These are phyloP conservation scores for Salvelinus sp. DNA, from an alignment of 2,113 vertebrate genomes.

Conservation along the genomic window DNA sequence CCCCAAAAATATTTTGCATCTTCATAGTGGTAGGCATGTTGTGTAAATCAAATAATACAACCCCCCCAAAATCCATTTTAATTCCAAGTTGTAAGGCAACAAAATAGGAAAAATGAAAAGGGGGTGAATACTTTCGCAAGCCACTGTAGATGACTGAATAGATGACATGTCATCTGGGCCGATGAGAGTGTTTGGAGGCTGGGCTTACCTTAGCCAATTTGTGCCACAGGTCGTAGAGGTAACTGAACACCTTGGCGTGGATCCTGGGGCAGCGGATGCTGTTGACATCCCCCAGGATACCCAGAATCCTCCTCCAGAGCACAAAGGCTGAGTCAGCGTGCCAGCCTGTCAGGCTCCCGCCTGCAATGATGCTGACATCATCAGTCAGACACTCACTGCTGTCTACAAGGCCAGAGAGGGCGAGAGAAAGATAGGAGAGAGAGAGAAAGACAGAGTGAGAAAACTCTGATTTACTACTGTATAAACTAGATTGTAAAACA, in stretches of 20 bases:
- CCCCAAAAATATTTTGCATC: no score
- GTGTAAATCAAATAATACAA: no score
- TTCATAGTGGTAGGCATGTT: no score
- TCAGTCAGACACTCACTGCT: slow-evolving; percentile 92
- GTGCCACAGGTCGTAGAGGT: slow-evolving; percentile 94
- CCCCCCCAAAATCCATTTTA: no score
- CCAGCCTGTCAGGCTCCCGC: slow-evolving; percentile 93
- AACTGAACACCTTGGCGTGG: slow-evolving; percentile 89
- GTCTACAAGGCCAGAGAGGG: slow-evolving; percentile 72
- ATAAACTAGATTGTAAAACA: not conserved
- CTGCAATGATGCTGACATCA: slow-evolving; percentile 95
- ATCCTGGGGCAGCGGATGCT: slow-evolving; percentile 90
- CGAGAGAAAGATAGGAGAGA: not conserved
- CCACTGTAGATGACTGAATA: no score
- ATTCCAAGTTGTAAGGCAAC: no score
- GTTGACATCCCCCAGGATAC: slow-evolving; percentile 96
- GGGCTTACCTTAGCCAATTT: slow-evolving; percentile 91
- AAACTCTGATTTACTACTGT: not conserved
- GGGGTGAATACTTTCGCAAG: no score
- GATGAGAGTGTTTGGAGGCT: no score
- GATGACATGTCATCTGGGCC: no score
- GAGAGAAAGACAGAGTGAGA: not conserved
- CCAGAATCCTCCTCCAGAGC: slow-evolving; percentile 93
- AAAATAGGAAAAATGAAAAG: no score
- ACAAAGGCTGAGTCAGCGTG: slow-evolving; percentile 95